A percentile compares a stretch with the other conserved stretches of the same genome.
These are phyloP conservation scores for Atractosteus spatula DNA, from an alignment of 2,113 vertebrate species.

Conservation along the genomic window DNA sequence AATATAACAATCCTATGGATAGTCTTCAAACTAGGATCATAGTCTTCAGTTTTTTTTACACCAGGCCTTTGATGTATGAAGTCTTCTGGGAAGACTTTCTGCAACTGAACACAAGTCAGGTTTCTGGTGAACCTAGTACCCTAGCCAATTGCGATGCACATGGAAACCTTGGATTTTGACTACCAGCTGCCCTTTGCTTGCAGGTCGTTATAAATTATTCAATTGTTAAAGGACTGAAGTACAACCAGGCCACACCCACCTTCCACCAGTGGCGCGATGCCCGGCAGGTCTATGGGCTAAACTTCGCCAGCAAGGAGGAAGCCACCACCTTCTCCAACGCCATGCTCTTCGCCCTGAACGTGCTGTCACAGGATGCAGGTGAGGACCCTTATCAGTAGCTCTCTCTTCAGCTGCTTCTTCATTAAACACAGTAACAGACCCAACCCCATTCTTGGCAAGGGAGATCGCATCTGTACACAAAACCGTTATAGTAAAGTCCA, in stretches of 20 bases:
- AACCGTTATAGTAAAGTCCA: too few species aligned
- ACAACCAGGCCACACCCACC: conserved; percentile 97
- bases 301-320: conserved; percentile 98
- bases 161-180: background rate
- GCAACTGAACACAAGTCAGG: too few species aligned
- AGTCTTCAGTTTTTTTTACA: too few species aligned
- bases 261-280: conserved; percentile 99
- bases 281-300: conserved; percentile 94
- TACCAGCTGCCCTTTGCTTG: background rate
- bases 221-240: conserved; percentile 97
- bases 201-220: conserved; percentile 99
- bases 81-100: too few species aligned
- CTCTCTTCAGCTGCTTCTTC: too few species aligned
- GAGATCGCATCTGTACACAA: too few species aligned
- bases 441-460: too few species aligned
- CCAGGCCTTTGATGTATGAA: too few species aligned
- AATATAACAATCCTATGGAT: too few species aligned
- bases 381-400: conserved; percentile 9
- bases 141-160: background rate
- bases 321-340: conserved; percentile 96
- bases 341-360: conserved; percentile 95
- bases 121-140: too few species aligned
- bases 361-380: conserved; percentile 97
- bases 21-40: too few species aligned
- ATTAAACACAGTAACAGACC: too few species aligned